These are phyloP conservation scores for Sipha maydis DNA, from an alignment of 2,888 invertebrate species.

Conservation along the genomic window DNA sequence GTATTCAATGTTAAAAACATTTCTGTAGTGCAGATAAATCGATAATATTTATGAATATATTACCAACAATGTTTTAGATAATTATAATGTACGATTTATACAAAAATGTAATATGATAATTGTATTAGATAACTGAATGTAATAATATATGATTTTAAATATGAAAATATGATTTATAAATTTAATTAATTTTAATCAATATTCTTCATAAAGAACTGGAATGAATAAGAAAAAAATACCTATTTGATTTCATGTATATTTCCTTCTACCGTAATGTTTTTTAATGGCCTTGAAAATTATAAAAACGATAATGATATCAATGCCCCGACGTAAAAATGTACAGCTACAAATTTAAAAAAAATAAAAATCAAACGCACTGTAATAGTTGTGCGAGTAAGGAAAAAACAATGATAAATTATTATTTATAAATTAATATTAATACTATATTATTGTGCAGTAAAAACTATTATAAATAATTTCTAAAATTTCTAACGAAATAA, in stretches of 20 bases:
- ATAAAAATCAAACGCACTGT: background rate
- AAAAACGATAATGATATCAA: slow-evolving; percentile 13
- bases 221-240: background rate
- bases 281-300: slow-evolving; percentile 8
- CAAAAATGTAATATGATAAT: too few relatives aligned
- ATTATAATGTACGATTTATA: too few relatives aligned
- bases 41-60: too few relatives aligned
- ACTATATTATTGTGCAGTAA: background rate
- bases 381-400: background rate
- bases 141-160: too few relatives aligned
- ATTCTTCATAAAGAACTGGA: background rate
- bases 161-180: too few relatives aligned
- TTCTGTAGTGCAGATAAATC: too few relatives aligned
- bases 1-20: too few relatives aligned
- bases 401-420: background rate
- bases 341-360: background rate
- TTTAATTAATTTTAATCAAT: background rate
- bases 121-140: too few relatives aligned
- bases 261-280: background rate
- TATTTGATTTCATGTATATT: background rate
- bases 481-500: background rate
- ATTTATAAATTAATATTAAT: background rate
- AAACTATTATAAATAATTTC: background rate
- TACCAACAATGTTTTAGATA: too few relatives aligned
- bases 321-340: background rate